Evolutionary conservation across 2,888 invertebrate species (phyloP).

Genomic region (Adela reaumurella): DNA sequence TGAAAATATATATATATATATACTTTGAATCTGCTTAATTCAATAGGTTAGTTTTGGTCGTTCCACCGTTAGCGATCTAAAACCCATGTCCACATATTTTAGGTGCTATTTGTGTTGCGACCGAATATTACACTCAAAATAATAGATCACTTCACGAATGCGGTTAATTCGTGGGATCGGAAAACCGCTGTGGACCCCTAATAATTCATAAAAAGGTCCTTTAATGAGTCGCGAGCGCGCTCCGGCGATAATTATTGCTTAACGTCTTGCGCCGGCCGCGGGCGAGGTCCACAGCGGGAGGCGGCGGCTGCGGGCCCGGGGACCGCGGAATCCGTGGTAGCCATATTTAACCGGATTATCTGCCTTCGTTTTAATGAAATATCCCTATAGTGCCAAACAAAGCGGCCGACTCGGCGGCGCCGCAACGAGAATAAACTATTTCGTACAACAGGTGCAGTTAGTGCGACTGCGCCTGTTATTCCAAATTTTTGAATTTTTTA

Average conservation of each 20-base stretch:
- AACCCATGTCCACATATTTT: no score
- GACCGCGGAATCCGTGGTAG: neutral
- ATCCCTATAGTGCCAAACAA: neutral
- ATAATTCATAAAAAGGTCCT: neutral
- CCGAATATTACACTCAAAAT: no score
- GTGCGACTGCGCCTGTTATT: no score
- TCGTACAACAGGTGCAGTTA: no score
- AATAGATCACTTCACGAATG: neutral
- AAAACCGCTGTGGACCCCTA: neutral
- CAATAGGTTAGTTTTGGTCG: no score
- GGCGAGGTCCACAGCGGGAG: neutral
- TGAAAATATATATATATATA: no score
- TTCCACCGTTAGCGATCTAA: no score
- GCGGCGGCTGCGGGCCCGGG: no score
- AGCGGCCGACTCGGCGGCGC: neutral
- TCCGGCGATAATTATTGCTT: conserved; percentile 24
- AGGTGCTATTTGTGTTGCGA: no score
- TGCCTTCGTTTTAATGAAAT: neutral
- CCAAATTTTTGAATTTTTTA: no score
- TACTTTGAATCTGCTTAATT: no score
- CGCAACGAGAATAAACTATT: neutral
- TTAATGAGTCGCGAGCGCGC: neutral
- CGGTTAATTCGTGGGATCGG: neutral
- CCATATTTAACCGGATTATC: neutral
- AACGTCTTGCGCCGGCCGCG: conserved; percentile 21